Evolutionary conservation across 2,797 vertebrate genomes (phyloP), one percentile per base, ranked within the genome.

Genomic region (Rhinella marina): DNA sequence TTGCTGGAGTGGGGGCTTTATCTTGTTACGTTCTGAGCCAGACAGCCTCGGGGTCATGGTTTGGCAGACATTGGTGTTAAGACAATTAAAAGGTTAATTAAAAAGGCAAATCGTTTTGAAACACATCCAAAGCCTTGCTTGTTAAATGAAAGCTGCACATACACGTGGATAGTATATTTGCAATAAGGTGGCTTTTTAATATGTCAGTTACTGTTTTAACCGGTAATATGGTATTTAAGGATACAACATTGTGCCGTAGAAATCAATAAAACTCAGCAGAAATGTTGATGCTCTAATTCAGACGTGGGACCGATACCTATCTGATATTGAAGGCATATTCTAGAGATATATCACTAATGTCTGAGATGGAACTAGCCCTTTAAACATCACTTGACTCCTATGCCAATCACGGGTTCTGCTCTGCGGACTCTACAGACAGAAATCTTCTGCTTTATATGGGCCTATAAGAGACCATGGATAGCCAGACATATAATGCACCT

Each of bases 1-100:
- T 89, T 83, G 80, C 84, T 83, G 80, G 73, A 86, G 62, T 84
- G 73, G 61, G 62, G 73, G 73, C 81, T 89, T 89, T 89, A 89
- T 86, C 85, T 86, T 82, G 83, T 86, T 87, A 86, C 66, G 52
- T 80, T 79, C 19, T 50, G 75, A 84, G 88, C 85, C 85, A 89
- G 88, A 89, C 76, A 79, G 72, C 88, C 85, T 57, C 19, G 61
- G 88, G 88, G 85, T 83, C 68, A 41, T 70, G 73, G 72, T 83
- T 86, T 89, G 88, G 88, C 88, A 89, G 88, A 87, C 88, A 87
- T 75, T 89, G 84, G 88, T 89, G 85, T 89, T 86, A 89, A 86
- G 81, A 82, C 88, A 89, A 87, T 89, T 86, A 89, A 89, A 87
- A 89, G 88, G 88, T 89, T 89, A 86, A 89, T 89, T 89, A 89